Evolutionary conservation across 2,797 vertebrate genomes (phyloP), one percentile per base, ranked within the genome.

Genomic region (Chiroxiphia lanceolata): DNA sequence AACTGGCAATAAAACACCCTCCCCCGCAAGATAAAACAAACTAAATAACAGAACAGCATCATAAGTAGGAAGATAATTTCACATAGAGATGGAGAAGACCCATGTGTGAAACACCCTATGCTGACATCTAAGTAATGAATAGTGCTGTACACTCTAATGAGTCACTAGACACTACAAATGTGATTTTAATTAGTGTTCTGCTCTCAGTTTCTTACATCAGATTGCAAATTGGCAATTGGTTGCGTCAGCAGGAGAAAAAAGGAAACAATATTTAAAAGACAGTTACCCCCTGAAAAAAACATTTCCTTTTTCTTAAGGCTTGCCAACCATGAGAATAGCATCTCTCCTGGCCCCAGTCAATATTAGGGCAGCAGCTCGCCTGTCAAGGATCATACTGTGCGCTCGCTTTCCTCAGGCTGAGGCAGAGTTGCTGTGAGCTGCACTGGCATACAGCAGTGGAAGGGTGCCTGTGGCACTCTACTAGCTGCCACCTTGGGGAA

Each of bases 371-470:
- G 57, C 81, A 78, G 47, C 57, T 26, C 10, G 14, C 23, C 60
- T 3, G 3, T 10, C 26, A 40, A 33, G 34, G 13, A 56, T 13
- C 2, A 1, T 4, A 16, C 3, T 0, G 6, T 11, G 25, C 1
- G 3, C 38, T 14, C 8, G 1, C 72, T 21, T 6, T 47, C 34
- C 60, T 42, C 4, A 5, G 68, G 44, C 45, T 27, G 69, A 53
- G 63, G 38, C 61, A 81, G n/a, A 44, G 48, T 1, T 50, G 53
- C 81, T 18, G 53, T 4, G 56, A 80, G 70, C 74, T 78, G 44
- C 65, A 9, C 13, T 5, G 59, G n/a, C 45, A 27, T 45, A 13
- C 1, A n/a, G 68, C 47, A 61, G 75, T 2, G 51, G 44, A 74
- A 74, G 0, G 5, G 72, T 48, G 14, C 36, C 27, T 11, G 68